Conservation (phyloP, 2,888 invertebrate genomes). For the Rhyacophila evoluta region DNA sequence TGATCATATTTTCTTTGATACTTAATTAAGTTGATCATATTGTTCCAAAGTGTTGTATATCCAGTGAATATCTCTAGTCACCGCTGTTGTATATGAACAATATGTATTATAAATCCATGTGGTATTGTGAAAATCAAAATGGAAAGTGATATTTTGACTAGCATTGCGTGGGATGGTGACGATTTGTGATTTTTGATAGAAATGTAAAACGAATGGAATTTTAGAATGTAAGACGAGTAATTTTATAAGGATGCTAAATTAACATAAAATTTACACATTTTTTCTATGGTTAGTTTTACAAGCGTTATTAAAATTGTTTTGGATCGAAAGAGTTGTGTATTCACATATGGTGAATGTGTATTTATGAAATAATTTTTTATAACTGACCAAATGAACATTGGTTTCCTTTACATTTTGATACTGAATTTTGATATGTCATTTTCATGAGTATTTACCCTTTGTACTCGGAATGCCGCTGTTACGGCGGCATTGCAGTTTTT, state of each 20-base stretch:
- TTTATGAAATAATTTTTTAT: background rate
- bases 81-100: background rate
- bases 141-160: conserved; percentile 17
- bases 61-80: too few species aligned
- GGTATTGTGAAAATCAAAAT: conserved; percentile 7
- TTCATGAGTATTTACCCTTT: background rate
- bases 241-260: conserved; percentile 8
- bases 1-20: too few species aligned
- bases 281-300: conserved; percentile 13
- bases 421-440: conserved; percentile 6
- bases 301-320: conserved; percentile 1
- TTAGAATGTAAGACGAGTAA: background rate
- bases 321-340: background rate
- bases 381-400: background rate
- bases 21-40: too few species aligned
- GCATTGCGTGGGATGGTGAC: background rate
- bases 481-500: too few species aligned
- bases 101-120: background rate
- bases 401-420: conserved; percentile 13
- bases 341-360: background rate
- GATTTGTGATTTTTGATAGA: conserved; percentile 15
- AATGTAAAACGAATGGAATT: conserved; percentile 10
- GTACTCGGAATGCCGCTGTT: too few species aligned
- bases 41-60: too few species aligned
- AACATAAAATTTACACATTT: conserved; percentile 5